Conservation (phyloP, 2,888 invertebrate genomes). For the Clistopyga incitator region DNA sequence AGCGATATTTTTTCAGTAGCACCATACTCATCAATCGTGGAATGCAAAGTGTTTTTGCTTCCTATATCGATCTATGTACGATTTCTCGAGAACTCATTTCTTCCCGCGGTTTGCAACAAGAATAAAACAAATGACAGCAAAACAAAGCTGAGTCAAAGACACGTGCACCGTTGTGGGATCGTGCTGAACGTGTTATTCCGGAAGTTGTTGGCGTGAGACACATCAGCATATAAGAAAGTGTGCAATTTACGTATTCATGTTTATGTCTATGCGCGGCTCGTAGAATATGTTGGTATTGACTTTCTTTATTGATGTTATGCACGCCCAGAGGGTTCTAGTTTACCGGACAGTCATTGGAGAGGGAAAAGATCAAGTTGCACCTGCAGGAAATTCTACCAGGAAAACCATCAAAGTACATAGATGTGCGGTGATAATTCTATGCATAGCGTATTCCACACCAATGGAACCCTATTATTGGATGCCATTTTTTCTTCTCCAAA, state of each 20-base stretch:
- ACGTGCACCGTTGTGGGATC: neutral
- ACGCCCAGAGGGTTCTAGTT: neutral
- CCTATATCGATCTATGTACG: neutral
- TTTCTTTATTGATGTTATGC: conserved; percentile 15
- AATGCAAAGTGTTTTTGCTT: neutral
- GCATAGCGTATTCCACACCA: no score
- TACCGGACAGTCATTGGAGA: conserved; percentile 12
- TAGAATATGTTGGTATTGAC: conserved; percentile 35
- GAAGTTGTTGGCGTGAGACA: conserved; percentile 14
- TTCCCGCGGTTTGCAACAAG: neutral
- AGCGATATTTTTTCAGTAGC: neutral
- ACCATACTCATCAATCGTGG: neutral
- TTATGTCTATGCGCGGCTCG: neutral
- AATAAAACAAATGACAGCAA: neutral
- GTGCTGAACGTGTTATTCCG: neutral
- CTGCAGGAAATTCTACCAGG: neutral
- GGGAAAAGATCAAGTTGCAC: neutral
- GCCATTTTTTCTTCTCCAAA: no score
- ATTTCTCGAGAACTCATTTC: conserved; percentile 10
- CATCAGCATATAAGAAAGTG: conserved; percentile 41
- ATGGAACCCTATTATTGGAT: no score
- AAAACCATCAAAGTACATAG: neutral
- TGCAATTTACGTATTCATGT: conserved; percentile 7
- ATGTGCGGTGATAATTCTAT: no score
- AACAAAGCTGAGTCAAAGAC: neutral